These are phyloP conservation scores for Acanthochromis polyacanthus DNA, from an alignment of 2,113 vertebrate genomes.

Conservation along the genomic window DNA sequence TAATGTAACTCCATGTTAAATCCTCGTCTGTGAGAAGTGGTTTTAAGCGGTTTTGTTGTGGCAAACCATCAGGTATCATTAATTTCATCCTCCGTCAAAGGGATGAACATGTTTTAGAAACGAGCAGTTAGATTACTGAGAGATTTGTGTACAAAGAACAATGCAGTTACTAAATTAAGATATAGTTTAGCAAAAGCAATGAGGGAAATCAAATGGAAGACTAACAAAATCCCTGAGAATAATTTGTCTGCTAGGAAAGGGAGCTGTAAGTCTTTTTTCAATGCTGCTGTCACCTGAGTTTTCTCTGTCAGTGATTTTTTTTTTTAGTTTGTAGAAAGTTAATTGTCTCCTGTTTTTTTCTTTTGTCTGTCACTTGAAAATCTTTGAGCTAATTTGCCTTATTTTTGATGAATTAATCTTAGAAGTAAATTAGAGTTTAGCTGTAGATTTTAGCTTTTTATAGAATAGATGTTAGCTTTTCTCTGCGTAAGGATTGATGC, in stretches of 20 bases:
- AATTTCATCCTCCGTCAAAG: conserved; percentile 48
- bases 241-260: conserved; percentile 61
- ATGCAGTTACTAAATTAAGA: conserved; percentile 70
- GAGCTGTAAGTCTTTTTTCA: conserved; percentile 72
- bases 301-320: conserved; percentile 71
- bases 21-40: conserved; percentile 73
- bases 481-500: conserved; percentile 58
- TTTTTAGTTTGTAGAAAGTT: conserved; percentile 70
- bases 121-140: conserved; percentile 50
- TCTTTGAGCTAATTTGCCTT: conserved; percentile 74
- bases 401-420: conserved; percentile 73
- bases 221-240: conserved; percentile 57
- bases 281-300: conserved; percentile 84
- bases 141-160: conserved; percentile 67
- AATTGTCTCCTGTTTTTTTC: conserved; percentile 60
- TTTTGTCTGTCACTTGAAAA: conserved; percentile 79
- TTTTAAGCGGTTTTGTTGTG: conserved; percentile 84
- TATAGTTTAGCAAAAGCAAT: conserved; percentile 60
- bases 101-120: conserved; percentile 48
- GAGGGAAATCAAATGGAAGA: conserved; percentile 62
- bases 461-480: conserved; percentile 51
- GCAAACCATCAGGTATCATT: conserved; percentile 68
- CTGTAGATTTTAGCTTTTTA: conserved; percentile 58
- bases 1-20: conserved; percentile 2
- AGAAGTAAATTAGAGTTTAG: conserved; percentile 71